Conservation (phyloP, 1,140 invertebrate species). For the Drosophila baimaii region DNA sequence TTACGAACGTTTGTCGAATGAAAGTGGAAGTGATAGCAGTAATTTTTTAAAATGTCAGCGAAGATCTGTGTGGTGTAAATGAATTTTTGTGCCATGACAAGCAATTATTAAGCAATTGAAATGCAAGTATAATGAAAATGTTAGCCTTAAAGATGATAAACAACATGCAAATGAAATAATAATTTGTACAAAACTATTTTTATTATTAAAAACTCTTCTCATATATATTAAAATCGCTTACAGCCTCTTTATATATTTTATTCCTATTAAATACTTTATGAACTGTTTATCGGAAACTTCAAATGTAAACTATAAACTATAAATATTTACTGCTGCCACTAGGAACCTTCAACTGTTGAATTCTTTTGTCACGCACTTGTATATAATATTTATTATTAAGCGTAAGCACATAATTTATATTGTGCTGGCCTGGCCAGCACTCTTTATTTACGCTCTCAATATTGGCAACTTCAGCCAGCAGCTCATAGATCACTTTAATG, state of each 20-base stretch:
- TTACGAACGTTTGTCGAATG: conserved; percentile 9
- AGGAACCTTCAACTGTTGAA: background rate
- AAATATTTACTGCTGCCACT: background rate
- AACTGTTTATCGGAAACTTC: background rate
- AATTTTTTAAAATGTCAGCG: conserved; percentile 6
- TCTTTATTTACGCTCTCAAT: conserved; percentile 47
- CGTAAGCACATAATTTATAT: conserved; percentile 37
- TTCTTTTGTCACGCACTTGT: conserved; percentile 19
- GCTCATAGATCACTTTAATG: conserved; percentile 52
- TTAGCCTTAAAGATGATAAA: no score
- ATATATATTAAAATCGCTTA: background rate
- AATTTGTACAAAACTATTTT: background rate
- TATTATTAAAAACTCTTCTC: background rate
- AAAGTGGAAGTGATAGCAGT: conserved; percentile 33
- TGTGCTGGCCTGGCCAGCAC: conserved; percentile 6
- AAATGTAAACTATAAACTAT: background rate
- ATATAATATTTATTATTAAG: conserved; percentile 3
- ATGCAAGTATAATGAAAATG: background rate
- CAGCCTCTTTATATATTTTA: no score
- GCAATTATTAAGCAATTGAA: background rate
- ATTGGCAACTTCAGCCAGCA: conserved; percentile 43
- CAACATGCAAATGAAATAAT: no score
- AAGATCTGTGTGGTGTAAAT: conserved; percentile 16
- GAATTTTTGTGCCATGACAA: conserved; percentile 1
- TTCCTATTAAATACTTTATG: background rate